These are phyloP conservation scores for Acinonyx jubatus DNA, from an alignment of 2,113 vertebrate species.

Conservation along the genomic window DNA sequence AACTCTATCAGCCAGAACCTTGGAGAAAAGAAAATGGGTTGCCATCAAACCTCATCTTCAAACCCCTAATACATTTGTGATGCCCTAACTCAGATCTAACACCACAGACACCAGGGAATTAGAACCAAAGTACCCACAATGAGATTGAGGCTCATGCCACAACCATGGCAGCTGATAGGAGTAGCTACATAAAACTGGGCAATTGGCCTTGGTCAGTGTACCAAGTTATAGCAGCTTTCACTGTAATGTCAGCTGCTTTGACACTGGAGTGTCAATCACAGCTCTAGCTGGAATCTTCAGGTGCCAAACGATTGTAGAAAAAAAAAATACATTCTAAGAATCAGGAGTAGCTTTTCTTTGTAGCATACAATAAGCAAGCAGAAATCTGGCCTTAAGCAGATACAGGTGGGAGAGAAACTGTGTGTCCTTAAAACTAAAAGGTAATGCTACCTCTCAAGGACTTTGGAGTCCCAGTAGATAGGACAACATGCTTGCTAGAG, in stretches of 20 bases:
- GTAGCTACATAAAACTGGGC: not conserved
- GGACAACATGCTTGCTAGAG: not conserved
- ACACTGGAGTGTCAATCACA: not conserved
- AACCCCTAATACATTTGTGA: not conserved
- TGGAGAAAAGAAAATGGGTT: not conserved
- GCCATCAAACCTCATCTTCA: not conserved
- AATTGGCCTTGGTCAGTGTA: not conserved
- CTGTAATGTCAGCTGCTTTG: not conserved
- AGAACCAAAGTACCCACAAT: not conserved
- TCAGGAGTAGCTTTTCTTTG: conserved; percentile 11
- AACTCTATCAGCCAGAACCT: not conserved
- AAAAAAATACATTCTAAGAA: not conserved
- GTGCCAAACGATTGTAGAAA: not conserved
- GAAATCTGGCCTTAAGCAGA: conserved; percentile 31
- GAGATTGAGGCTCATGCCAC: not conserved
- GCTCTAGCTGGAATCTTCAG: not conserved
- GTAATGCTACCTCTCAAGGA: not conserved
- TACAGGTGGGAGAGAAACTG: not conserved
- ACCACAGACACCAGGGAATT: not conserved
- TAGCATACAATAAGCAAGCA: not conserved
- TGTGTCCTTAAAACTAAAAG: not conserved
- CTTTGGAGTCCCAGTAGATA: not conserved
- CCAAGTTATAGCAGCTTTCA: not conserved
- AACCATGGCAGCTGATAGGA: not conserved
- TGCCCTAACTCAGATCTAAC: not conserved